Evolutionary conservation across 2,888 invertebrate species (phyloP).

Genomic region (Augiades crinisus): DNA sequence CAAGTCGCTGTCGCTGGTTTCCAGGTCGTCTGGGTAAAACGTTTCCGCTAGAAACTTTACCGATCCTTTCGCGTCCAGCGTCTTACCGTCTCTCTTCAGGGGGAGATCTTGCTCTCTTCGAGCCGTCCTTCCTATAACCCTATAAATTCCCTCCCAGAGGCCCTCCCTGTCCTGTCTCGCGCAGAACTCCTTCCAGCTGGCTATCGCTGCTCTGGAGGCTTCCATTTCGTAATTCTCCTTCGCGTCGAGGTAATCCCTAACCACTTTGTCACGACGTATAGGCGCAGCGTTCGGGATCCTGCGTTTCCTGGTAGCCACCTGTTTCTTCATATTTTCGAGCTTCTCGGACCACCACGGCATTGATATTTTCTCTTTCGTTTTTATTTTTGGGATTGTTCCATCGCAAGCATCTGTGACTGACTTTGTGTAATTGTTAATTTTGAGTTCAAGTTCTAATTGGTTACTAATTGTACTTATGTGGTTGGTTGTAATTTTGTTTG

Average conservation of each 20-base stretch:
- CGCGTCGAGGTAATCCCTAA: conserved; percentile 16
- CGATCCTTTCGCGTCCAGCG: no score
- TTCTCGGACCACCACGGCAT: conserved; percentile 1
- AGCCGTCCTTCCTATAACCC: conserved; percentile 16
- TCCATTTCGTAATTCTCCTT: conserved; percentile 16
- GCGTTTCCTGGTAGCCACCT: not conserved
- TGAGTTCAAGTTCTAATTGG: no score
- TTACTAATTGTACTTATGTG: no score
- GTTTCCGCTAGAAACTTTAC: no score
- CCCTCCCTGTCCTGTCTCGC: conserved; percentile 27
- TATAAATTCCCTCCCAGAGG: conserved; percentile 31
- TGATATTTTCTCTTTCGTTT: not conserved
- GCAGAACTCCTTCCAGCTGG: conserved; percentile 32
- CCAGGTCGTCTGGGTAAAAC: no score
- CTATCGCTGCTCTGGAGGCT: conserved; percentile 24
- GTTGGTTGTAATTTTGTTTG: no score
- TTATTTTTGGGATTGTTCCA: not conserved
- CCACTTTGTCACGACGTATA: conserved; percentile 3
- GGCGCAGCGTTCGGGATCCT: no score
- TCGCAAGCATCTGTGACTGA: not conserved
- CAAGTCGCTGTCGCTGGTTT: no score
- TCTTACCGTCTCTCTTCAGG: no score
- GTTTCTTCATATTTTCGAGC: not conserved
- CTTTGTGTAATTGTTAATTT: no score
- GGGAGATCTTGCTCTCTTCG: conserved; percentile 21